Evolutionary conservation across 2,888 invertebrate species (phyloP).

Genomic region (Bruchidius siliquastri): DNA sequence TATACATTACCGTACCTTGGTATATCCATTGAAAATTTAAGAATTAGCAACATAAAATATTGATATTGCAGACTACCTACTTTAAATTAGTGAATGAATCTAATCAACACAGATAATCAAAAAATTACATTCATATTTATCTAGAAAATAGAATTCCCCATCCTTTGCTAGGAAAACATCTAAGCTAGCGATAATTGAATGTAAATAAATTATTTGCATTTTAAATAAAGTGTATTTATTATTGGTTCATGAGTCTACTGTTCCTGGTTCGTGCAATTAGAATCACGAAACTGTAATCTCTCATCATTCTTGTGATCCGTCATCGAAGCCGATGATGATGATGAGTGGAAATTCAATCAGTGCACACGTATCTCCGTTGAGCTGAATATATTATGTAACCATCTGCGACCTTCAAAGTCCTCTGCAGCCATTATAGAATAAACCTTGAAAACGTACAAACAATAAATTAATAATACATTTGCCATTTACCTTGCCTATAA

Average conservation of each 20-base stretch:
- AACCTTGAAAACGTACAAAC: background rate
- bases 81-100: no score
- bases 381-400: background rate
- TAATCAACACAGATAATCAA: no score
- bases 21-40: no score
- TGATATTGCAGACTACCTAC: no score
- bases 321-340: background rate
- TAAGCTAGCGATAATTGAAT: background rate
- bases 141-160: no score
- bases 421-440: background rate
- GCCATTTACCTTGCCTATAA: background rate
- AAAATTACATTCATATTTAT: no score
- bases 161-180: no score
- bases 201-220: background rate
- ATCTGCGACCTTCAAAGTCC: background rate
- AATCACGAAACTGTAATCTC: background rate
- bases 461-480: background rate
- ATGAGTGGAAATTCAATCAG: background rate
- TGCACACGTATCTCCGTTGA: background rate
- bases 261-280: background rate
- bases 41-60: no score
- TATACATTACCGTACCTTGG: no score
- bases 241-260: background rate
- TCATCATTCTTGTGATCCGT: background rate
- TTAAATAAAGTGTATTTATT: background rate